phyloP scores from a whole-genome alignment of 1,140 invertebrate species.

The Diuraphis noxia region DNA sequence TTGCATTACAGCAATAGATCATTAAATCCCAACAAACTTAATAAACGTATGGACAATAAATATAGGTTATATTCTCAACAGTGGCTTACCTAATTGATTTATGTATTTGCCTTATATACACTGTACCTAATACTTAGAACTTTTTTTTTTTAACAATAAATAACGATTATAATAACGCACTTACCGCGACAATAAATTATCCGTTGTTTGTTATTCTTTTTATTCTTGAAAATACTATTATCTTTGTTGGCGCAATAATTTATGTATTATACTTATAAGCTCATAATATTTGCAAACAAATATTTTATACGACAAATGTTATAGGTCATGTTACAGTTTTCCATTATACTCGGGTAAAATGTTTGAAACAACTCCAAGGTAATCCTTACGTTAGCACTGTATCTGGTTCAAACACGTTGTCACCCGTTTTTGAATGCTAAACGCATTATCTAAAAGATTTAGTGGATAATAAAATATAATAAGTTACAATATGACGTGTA shows the following conservation, averaged over 20 bases:
- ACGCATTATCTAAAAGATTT: background rate
- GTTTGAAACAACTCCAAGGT: background rate
- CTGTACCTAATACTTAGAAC: background rate
- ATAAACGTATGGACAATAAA: slow-evolving; percentile 26
- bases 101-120: background rate
- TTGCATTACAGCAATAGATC: background rate
- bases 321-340: background rate
- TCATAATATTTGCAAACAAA: background rate
- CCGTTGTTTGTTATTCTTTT: slow-evolving; percentile 14
- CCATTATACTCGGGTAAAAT: background rate
- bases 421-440: background rate
- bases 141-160: slow-evolving; percentile 17
- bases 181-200: slow-evolving; percentile 23
- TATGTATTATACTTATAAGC: background rate
- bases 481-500: background rate
- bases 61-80: background rate
- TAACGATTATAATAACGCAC: slow-evolving; percentile 38
- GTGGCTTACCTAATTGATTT: slow-evolving; percentile 28
- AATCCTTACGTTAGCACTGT: background rate
- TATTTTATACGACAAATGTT: background rate
- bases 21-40: background rate
- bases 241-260: background rate
- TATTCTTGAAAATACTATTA: background rate
- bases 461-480: background rate
- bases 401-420: background rate